Conservation (phyloP, 1,140 invertebrate genomes). For the Holcopasites calliopsidis region DNA sequence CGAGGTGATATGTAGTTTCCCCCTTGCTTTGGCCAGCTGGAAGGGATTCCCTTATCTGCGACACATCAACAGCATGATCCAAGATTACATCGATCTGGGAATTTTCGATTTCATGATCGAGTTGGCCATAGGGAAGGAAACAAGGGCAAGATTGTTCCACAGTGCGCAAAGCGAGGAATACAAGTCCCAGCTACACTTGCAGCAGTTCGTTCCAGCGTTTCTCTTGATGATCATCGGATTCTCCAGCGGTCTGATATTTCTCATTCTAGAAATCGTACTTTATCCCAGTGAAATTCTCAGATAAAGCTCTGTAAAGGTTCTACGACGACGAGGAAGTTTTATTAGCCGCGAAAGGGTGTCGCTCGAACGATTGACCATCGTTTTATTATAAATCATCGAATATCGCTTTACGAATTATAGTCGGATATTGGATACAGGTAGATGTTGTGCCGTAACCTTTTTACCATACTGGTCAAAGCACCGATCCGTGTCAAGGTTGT, state of each 20-base stretch:
- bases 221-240: slow-evolving; percentile 67
- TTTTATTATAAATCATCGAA: slow-evolving; percentile 26
- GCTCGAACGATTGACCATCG: background rate
- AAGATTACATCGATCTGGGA: slow-evolving; percentile 53
- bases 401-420: slow-evolving; percentile 40
- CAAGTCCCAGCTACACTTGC: slow-evolving; percentile 48
- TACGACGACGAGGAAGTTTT: too few species aligned
- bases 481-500: slow-evolving; percentile 10
- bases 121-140: background rate
- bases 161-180: background rate
- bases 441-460: slow-evolving; percentile 24
- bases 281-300: too few species aligned
- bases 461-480: background rate
- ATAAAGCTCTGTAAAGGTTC: too few species aligned
- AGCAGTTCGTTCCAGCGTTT: slow-evolving; percentile 66
- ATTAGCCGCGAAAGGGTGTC: background rate
- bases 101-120: slow-evolving; percentile 53
- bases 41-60: slow-evolving; percentile 64
- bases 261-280: slow-evolving; percentile 39
- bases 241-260: background rate
- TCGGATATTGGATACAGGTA: slow-evolving; percentile 26
- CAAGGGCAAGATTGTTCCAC: background rate
- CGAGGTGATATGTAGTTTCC: slow-evolving; percentile 66
- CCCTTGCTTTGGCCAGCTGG: slow-evolving; percentile 67
- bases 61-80: slow-evolving; percentile 58